Conservation (phyloP, 2,113 vertebrate species). For the Thinocorus orbignyianus region DNA sequence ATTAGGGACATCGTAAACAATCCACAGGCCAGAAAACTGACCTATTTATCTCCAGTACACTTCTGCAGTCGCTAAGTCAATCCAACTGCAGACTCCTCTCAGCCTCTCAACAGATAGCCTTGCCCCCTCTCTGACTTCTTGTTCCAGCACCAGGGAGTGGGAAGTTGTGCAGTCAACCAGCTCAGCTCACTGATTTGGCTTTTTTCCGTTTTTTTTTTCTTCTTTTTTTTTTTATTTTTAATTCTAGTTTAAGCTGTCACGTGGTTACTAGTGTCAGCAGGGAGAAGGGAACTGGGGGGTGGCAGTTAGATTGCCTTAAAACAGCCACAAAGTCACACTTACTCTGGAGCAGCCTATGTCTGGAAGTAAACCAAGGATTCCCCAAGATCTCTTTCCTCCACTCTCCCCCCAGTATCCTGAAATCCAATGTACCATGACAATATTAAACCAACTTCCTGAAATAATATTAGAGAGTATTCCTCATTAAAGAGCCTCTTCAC, state of each 20-base stretch:
- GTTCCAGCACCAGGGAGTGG: rapidly evolving
- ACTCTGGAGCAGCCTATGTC: neutral
- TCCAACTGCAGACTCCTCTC: neutral
- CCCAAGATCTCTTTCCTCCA: neutral
- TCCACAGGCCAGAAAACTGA: neutral
- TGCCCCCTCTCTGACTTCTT: neutral
- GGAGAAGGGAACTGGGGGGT: neutral
- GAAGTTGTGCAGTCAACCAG: neutral
- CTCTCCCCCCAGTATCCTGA: neutral
- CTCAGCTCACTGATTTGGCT: neutral
- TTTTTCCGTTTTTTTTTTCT: neutral
- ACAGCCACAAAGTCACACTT: neutral
- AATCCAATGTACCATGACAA: neutral
- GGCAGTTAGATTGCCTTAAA: neutral
- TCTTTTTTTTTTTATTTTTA: too few species aligned
- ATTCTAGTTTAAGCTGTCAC: neutral
- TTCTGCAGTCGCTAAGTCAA: neutral
- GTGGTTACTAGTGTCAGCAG: neutral
- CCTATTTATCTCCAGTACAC: neutral
- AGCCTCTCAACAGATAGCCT: neutral
- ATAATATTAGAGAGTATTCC: neutral
- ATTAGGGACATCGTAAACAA: neutral
- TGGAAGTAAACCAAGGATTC: neutral
- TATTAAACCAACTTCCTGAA: neutral
- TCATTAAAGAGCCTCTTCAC: neutral